Conservation (phyloP, 2,113 vertebrate genomes). For the Hyperopisus bebe region DNA sequence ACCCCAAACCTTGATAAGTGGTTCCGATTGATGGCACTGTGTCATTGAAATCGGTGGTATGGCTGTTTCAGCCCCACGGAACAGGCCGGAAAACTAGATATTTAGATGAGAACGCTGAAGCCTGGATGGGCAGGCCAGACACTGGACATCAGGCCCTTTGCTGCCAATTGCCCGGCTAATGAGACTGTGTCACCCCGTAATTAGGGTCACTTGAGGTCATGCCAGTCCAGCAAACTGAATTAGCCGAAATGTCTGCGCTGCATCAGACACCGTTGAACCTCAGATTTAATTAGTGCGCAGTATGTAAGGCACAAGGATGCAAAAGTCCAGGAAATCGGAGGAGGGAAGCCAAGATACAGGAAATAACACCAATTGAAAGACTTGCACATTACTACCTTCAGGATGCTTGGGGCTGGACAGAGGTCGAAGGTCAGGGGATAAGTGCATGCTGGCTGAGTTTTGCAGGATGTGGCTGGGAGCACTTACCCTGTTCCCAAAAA, state of each 20-base stretch:
- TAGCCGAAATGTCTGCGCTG: background rate
- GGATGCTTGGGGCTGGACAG: no score
- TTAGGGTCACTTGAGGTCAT: background rate
- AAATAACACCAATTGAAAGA: background rate
- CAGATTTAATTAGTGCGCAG: background rate
- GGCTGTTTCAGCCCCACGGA: background rate
- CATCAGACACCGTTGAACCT: background rate
- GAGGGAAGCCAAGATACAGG: background rate
- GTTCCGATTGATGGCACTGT: background rate
- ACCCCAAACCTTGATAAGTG: background rate
- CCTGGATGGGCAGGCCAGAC: background rate
- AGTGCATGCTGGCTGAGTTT: background rate
- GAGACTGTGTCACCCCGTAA: background rate
- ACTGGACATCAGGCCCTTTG: background rate
- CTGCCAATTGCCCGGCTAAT: background rate
- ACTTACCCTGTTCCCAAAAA: background rate
- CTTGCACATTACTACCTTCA: background rate
- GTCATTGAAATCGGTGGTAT: background rate
- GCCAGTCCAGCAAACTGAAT: background rate
- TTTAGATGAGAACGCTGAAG: background rate
- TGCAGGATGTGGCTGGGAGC: background rate
- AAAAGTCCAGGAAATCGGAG: background rate
- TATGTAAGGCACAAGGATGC: background rate
- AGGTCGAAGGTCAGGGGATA: background rate
- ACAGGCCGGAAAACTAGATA: background rate